Base-by-base conservation (phyloP, 2,797 vertebrate species). In the Philypnodon macrostomus region DNA sequence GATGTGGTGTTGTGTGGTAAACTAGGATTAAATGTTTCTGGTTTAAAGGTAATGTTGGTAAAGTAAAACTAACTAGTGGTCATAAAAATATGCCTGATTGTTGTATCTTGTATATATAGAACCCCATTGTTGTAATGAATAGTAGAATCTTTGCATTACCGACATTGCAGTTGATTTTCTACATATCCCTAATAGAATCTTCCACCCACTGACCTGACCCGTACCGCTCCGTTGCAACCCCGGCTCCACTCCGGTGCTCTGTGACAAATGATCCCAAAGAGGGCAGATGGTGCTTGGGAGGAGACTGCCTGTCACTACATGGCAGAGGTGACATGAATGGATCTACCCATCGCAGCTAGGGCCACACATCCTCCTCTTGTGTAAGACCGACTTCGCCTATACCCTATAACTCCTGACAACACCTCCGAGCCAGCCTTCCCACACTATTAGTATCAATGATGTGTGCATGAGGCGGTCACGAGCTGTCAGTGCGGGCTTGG, bases 181-280 rank as follows among this genome's bases (percentile, higher is more conserved):
- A 8, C 5, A 16, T 8, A 7, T 9, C 3, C 7, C 14, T 16
- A 23, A 15, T 11, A 17, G 27, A 36, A 7, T 17, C 4, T 3
- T 17, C 18, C 35, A 10, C 21, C 18, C 4, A 7, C 19, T 39
- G 37, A 23, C 19, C 19, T 3, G 3, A 13, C 10, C 35, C 10
- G 9, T 17, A 4, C 15, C 12, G 19, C 19, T 24, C 19, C 19
- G 9, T 13, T 24, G 12, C 2, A 39, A 39, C 13, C 19, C 5
- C n/a, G 53, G 75, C 83, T 73, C 51, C 77, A 63, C 76, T 80
- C 50, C 64, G 63, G 69, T 76, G 76, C 79, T 53, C 80, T 58
- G 68, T 77, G 77, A 87, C 80, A 87, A 87, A 83, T 86, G 82
- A 84, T 81, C 76, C 68, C 71, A 45, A 56, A 73, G 65, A 69